Conservation (phyloP, 2,797 vertebrate genomes). For the Anguilla megastoma region DNA sequence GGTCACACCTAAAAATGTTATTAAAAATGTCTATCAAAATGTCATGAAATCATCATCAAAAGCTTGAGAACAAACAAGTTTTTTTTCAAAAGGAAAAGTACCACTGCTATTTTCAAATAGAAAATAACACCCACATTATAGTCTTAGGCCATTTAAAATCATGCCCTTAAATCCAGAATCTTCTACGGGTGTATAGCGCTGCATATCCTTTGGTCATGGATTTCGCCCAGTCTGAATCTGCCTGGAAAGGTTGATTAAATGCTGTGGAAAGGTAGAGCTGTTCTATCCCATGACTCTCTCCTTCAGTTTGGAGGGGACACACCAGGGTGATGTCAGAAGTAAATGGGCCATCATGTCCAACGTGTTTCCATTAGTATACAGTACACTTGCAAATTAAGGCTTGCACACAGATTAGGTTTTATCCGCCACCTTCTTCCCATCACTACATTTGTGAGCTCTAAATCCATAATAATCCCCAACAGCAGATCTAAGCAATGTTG, state of each 20-base stretch:
- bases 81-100: neutral
- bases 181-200: neutral
- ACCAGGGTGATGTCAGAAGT: neutral
- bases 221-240: neutral
- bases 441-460: neutral
- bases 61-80: neutral
- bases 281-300: neutral
- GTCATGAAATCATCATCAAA: neutral
- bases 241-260: neutral
- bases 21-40: too few relatives aligned
- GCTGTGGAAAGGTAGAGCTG: neutral
- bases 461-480: conserved; percentile 1
- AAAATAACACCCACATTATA: neutral
- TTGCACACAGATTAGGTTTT: neutral
- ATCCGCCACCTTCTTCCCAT: neutral
- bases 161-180: neutral
- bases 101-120: neutral
- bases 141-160: neutral
- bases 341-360: neutral
- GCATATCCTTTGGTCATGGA: neutral
- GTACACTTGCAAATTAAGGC: neutral
- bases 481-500: neutral
- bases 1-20: too few relatives aligned
- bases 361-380: neutral
- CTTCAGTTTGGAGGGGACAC: too few relatives aligned